Percentiles rank a stretch among this genome's conserved stretches.
These are phyloP conservation scores for Silurus lanzhouensis DNA, from an alignment of 2,797 vertebrate genomes.

Conservation along the genomic window DNA sequence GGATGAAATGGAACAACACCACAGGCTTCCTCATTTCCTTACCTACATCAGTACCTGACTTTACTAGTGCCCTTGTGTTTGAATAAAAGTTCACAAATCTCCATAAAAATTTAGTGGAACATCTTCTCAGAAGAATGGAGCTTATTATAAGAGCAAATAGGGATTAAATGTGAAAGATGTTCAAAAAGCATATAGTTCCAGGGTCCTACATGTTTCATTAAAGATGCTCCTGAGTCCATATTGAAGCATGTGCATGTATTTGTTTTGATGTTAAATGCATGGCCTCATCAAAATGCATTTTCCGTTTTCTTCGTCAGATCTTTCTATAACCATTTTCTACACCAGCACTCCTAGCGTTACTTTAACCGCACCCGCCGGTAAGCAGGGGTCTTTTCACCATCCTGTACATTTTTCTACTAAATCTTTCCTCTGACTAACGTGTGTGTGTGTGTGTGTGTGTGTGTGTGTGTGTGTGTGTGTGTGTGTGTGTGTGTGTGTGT, in stretches of 20 bases:
- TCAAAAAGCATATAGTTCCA: neutral
- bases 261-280: constrained; percentile 33
- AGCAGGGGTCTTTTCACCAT: constrained; percentile 38
- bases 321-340: constrained; percentile 50
- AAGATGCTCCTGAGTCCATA: neutral
- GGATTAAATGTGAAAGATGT: too few relatives aligned
- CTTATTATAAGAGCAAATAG: too few relatives aligned
- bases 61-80: too few relatives aligned
- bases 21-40: too few relatives aligned
- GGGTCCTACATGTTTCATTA: neutral
- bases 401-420: neutral
- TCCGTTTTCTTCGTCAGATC: constrained; percentile 55
- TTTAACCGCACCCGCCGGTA: constrained; percentile 62
- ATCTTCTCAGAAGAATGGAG: too few relatives aligned
- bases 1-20: too few relatives aligned
- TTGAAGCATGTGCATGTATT: neutral
- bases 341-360: constrained; percentile 63
- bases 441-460: too few relatives aligned
- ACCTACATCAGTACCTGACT: too few relatives aligned
- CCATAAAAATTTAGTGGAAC: too few relatives aligned
- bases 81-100: too few relatives aligned
- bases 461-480: too few relatives aligned
- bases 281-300: constrained; percentile 33
- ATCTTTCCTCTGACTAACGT: constrained; percentile 17
- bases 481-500: too few relatives aligned